Evolutionary conservation across 2,888 invertebrate genomes (phyloP).

Genomic region (Eubasilissa splendida): DNA sequence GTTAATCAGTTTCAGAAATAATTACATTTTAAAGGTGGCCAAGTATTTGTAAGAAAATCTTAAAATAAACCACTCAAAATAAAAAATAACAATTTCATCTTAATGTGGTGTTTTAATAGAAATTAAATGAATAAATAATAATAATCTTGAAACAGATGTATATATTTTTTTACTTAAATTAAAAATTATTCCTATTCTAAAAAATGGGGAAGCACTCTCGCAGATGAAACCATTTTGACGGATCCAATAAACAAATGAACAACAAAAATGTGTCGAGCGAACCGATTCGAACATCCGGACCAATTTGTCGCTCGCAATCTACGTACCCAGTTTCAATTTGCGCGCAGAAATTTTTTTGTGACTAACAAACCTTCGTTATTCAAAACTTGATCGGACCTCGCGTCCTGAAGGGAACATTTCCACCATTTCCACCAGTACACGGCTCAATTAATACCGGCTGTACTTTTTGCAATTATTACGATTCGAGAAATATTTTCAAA

Average conservation of each 20-base stretch:
- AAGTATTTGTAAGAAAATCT: too few species aligned
- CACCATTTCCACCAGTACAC: conserved; percentile 34
- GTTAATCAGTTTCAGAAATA: too few species aligned
- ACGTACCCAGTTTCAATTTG: conserved; percentile 28
- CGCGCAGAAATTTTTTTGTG: background rate
- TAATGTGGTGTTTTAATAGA: too few species aligned
- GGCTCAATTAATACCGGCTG: conserved; percentile 42
- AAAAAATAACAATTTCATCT: too few species aligned
- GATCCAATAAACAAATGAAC: conserved; percentile 5
- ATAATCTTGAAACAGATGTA: too few species aligned
- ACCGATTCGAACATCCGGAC: background rate
- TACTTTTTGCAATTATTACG: conserved; percentile 30
- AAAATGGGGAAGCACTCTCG: too few species aligned
- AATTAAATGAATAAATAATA: too few species aligned
- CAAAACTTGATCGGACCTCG: background rate
- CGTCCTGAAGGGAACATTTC: background rate
- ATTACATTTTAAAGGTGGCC: too few species aligned
- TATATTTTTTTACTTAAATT: too few species aligned
- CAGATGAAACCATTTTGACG: background rate
- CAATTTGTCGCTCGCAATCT: conserved; percentile 19
- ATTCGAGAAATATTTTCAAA: conserved; percentile 4
- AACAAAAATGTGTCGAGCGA: background rate
- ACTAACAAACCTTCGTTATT: conserved; percentile 25
- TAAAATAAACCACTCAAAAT: too few species aligned
- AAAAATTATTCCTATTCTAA: too few species aligned